Evolutionary conservation across 2,888 invertebrate genomes (phyloP).

Genomic region (Pristionchus exspectatus): DNA sequence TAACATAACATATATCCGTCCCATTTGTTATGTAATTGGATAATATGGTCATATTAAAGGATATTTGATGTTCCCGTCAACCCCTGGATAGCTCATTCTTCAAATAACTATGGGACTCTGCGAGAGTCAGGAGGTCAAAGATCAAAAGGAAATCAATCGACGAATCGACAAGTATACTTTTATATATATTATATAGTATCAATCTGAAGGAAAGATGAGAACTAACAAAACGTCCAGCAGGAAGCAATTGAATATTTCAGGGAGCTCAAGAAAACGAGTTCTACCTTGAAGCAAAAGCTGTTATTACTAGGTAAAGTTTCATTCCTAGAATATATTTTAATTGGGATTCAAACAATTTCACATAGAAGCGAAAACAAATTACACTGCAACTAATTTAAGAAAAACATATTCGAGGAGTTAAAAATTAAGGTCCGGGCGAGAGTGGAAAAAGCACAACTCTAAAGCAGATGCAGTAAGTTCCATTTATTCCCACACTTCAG

Average conservation of each 20-base stretch:
- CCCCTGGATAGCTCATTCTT: not conserved
- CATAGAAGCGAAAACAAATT: no score
- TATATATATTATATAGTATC: not conserved
- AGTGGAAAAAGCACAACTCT: constrained; percentile 75
- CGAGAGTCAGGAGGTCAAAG: constrained; percentile 17
- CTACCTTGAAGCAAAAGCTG: constrained; percentile 34
- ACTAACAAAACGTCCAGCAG: not conserved
- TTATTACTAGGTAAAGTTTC: constrained; percentile 34
- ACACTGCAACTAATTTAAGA: no score
- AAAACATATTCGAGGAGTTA: no score
- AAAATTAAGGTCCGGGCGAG: constrained; percentile 70
- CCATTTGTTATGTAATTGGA: not conserved
- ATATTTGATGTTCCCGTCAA: not conserved
- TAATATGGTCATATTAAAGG: not conserved
- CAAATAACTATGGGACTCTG: constrained; percentile 27
- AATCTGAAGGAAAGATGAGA: not conserved
- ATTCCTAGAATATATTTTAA: not conserved
- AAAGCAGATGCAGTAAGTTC: constrained; percentile 71
- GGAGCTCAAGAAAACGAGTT: constrained; percentile 45
- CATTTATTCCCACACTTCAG: not conserved
- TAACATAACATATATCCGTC: not conserved
- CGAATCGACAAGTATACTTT: constrained; percentile 34
- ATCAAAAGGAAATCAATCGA: not conserved
- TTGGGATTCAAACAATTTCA: no score
- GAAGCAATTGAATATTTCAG: not conserved